Evolutionary conservation across 1,140 invertebrate species (phyloP).

Genomic region (Gryon sp.): DNA sequence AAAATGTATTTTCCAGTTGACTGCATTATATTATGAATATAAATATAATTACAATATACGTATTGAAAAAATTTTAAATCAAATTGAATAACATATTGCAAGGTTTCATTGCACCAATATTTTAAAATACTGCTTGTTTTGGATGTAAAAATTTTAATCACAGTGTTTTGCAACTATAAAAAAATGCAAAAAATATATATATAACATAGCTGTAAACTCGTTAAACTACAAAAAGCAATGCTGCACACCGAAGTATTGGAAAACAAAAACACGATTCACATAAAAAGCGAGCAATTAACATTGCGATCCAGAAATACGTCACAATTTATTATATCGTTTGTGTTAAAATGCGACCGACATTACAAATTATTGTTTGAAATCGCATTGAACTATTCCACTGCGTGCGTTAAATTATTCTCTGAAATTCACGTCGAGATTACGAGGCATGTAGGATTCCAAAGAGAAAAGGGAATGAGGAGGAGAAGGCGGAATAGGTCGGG

Average conservation of each 20-base stretch:
- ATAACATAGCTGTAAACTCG: conserved; percentile 51
- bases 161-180: neutral
- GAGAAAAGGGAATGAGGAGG: too few relatives aligned
- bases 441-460: too few relatives aligned
- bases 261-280: conserved; percentile 31
- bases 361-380: conserved; percentile 53
- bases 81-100: too few relatives aligned
- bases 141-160: too few relatives aligned
- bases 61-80: too few relatives aligned
- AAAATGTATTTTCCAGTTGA: too few relatives aligned
- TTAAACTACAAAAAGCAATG: conserved; percentile 8
- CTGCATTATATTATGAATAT: too few relatives aligned
- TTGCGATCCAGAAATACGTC: conserved; percentile 50
- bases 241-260: conserved; percentile 16
- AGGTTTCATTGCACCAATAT: too few relatives aligned
- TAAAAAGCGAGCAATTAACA: conserved; percentile 57
- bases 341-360: conserved; percentile 37
- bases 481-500: too few relatives aligned
- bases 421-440: neutral
- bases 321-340: conserved; percentile 45
- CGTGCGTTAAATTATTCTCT: conserved; percentile 10
- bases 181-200: conserved; percentile 32
- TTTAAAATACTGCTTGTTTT: too few relatives aligned
- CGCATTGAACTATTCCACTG: conserved; percentile 39
- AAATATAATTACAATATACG: too few relatives aligned